Percentiles rank a stretch among this genome's conserved stretches.
These are phyloP conservation scores for Phasianus colchicus DNA, from an alignment of 2,113 vertebrate species.

Conservation along the genomic window DNA sequence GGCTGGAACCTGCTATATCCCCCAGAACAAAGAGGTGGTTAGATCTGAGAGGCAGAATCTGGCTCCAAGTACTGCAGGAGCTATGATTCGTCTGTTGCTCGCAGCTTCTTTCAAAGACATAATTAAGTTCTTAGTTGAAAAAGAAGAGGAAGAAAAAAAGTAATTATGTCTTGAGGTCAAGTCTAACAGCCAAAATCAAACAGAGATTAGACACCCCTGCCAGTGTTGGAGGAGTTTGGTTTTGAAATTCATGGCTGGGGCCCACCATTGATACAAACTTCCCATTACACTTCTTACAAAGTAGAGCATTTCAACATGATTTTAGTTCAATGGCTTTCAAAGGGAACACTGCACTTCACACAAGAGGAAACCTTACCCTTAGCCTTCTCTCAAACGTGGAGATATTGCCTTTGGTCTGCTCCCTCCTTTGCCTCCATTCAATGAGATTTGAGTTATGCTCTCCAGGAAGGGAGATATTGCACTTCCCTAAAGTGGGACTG, in stretches of 20 bases:
- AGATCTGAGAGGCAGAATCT: neutral
- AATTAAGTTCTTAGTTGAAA: conserved; percentile 61
- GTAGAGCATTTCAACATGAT: conserved; percentile 19
- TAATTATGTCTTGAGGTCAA: conserved; percentile 60
- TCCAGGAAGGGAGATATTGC: conserved; percentile 95
- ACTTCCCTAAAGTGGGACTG: conserved; percentile 93
- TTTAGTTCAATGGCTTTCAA: conserved; percentile 43
- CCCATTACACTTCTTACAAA: conserved; percentile 23
- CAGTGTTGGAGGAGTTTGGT: neutral
- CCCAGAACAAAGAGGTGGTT: neutral
- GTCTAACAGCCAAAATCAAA: conserved; percentile 46
- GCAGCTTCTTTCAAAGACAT: conserved; percentile 51
- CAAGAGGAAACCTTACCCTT: conserved; percentile 85
- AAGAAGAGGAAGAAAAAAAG: conserved; percentile 13
- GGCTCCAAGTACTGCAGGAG: neutral
- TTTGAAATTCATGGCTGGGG: conserved; percentile 55
- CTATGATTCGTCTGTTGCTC: neutral
- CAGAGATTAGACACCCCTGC: conserved; percentile 26
- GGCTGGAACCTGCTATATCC: neutral
- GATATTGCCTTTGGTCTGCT: conserved; percentile 94
- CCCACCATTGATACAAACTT: conserved; percentile 25
- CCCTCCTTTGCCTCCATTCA: conserved; percentile 96
- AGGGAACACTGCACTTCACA: conserved; percentile 31
- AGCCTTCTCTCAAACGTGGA: conserved; percentile 94
- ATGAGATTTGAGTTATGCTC: conserved; percentile 95